These are phyloP conservation scores for Etheostoma cragini DNA, from an alignment of 2,113 vertebrate genomes.

Conservation along the genomic window DNA sequence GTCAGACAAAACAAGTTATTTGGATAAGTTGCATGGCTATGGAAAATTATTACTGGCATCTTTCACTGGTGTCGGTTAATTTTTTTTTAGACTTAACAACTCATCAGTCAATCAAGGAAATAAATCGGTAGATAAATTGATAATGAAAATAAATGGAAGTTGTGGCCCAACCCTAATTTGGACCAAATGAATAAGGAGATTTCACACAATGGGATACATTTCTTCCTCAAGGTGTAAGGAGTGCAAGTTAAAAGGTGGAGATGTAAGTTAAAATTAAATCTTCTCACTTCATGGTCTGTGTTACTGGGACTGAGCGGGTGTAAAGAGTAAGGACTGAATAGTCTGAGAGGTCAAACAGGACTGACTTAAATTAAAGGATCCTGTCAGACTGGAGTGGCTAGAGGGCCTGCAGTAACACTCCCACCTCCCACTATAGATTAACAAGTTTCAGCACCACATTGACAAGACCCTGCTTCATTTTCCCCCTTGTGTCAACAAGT, in stretches of 20 bases:
- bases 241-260: neutral
- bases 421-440: constrained; percentile 71
- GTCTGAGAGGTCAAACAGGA: constrained; percentile 59
- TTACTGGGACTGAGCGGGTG: constrained; percentile 54
- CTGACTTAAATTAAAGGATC: constrained; percentile 70
- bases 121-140: neutral
- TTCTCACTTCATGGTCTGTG: neutral
- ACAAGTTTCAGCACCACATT: constrained; percentile 88
- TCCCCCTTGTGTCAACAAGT: constrained; percentile 81
- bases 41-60: neutral
- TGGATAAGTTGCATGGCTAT: neutral
- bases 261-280: constrained; percentile 29
- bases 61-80: neutral
- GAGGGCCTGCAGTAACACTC: constrained; percentile 87
- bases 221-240: constrained; percentile 20
- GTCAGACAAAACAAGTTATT: constrained; percentile 19
- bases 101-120: neutral
- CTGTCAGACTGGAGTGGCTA: constrained; percentile 82
- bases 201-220: constrained; percentile 35
- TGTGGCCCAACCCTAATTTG: neutral
- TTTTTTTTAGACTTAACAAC: constrained; percentile 3
- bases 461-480: constrained; percentile 86
- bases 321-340: constrained; percentile 48
- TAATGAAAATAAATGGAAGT: neutral
- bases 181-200: neutral